phyloP scores from a whole-genome alignment of 2,797 vertebrate species.

The Miichthys miiuy region DNA sequence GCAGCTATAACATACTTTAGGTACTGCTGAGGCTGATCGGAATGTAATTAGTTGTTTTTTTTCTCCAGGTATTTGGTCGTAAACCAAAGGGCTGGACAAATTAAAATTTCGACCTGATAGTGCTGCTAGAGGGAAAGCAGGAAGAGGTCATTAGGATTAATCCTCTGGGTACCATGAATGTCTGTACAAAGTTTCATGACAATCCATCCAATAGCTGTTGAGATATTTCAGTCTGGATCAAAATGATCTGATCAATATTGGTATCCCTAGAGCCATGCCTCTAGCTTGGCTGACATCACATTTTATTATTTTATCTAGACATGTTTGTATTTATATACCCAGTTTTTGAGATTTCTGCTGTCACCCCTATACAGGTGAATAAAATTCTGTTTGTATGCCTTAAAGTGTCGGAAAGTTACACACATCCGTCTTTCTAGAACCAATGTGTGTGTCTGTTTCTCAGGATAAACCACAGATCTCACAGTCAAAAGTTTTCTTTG shows the following conservation, averaged over 20 bases:
- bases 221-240: slow-evolving; percentile 1
- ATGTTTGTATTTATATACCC: background rate
- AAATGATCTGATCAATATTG: background rate
- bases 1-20: background rate
- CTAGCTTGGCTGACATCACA: background rate
- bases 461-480: slow-evolving; percentile 25
- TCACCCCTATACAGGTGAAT: background rate
- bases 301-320: background rate
- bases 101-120: background rate
- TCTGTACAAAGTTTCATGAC: background rate
- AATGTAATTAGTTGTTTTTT: background rate
- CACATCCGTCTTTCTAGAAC: slow-evolving; percentile 9
- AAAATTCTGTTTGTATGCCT: background rate
- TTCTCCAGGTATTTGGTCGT: background rate
- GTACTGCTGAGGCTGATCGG: background rate
- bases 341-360: background rate
- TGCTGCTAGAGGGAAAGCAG: too few species aligned
- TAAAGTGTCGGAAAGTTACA: slow-evolving; percentile 1
- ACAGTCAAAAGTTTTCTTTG: slow-evolving; percentile 24
- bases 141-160: background rate
- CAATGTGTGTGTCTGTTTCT: background rate
- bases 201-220: background rate
- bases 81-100: background rate
- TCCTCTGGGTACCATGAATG: background rate
- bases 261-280: background rate